Evolutionary conservation across 2,113 vertebrate species (phyloP).

Genomic region (Pluvianellus socialis): DNA sequence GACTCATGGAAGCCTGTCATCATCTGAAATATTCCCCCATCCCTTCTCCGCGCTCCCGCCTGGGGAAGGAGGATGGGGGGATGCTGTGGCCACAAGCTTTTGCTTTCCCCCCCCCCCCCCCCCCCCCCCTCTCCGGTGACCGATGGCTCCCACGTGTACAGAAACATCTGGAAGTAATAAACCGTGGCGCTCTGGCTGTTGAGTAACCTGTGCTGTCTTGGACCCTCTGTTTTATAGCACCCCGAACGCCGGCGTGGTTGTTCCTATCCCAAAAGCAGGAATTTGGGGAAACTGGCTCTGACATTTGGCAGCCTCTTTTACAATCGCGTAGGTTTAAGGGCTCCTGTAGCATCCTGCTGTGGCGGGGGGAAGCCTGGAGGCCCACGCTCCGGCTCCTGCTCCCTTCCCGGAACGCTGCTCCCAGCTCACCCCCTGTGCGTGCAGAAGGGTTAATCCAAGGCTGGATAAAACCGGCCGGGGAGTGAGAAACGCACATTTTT

Average conservation of each 20-base stretch:
- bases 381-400: background rate
- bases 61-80: too few species aligned
- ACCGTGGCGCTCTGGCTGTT: background rate
- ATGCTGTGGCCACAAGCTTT: background rate
- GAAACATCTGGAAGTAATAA: slow-evolving; percentile 24
- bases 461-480: background rate
- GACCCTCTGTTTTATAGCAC: background rate
- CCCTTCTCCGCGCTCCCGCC: background rate
- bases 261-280: background rate
- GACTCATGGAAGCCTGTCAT: background rate
- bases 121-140: fast-evolving
- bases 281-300: background rate
- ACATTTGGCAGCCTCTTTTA: too few species aligned
- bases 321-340: background rate
- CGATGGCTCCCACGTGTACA: background rate
- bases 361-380: background rate
- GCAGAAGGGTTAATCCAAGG: fast-evolving
- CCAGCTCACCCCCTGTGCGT: background rate
- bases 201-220: background rate
- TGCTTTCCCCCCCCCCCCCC: background rate
- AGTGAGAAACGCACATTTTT: background rate
- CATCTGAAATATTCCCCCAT: background rate
- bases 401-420: background rate
- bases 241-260: fast-evolving
- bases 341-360: background rate